These are phyloP conservation scores for Saguinus midas DNA, from an alignment of 2,113 vertebrate species.

Conservation along the genomic window DNA sequence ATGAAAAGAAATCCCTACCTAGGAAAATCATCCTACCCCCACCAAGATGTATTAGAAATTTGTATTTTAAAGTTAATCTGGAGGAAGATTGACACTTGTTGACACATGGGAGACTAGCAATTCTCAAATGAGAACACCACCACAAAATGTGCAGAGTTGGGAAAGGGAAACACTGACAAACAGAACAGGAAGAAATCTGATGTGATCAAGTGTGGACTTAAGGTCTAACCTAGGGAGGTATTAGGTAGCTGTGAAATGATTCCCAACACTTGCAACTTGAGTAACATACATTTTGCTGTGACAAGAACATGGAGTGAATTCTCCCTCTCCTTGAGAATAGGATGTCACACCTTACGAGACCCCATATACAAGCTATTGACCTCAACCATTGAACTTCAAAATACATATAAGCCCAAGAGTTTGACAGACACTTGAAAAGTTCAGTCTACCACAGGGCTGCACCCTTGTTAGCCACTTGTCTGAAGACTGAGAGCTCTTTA, in stretches of 20 bases:
- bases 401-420: not conserved
- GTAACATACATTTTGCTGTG: not conserved
- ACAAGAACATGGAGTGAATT: not conserved
- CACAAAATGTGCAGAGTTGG: not conserved
- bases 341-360: not conserved
- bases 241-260: not conserved
- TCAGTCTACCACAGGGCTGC: not conserved
- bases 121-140: not conserved
- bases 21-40: not conserved
- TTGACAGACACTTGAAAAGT: not conserved
- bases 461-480: not conserved
- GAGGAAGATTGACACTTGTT: not conserved
- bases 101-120: not conserved
- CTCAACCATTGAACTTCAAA: not conserved
- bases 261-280: not conserved
- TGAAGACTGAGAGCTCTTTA: too few relatives aligned
- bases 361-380: not conserved
- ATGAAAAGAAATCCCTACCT: not conserved
- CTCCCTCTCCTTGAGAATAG: not conserved
- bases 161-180: not conserved
- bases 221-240: not conserved
- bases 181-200: not conserved
- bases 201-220: not conserved
- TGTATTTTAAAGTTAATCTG: not conserved
- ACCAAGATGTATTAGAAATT: not conserved